A percentile compares a stretch with the other conserved stretches of the same genome.
Conservation (phyloP, 2,113 vertebrate species). For the Cheirogaleus medius region DNA sequence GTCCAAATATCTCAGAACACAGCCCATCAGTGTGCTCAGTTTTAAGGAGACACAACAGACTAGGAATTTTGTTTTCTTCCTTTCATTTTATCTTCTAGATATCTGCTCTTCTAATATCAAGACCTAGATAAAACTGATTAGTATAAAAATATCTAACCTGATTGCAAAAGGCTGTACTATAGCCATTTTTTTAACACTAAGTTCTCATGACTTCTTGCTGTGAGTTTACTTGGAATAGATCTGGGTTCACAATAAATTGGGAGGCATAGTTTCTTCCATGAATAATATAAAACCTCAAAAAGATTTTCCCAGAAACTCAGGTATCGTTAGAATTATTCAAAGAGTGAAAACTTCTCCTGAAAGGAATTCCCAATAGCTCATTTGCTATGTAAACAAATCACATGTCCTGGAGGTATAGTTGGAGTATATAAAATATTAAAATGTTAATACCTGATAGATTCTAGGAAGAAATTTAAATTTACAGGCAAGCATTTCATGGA, state of each 20-base stretch:
- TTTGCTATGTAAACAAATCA: slow-evolving; percentile 71
- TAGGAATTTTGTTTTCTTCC: background rate
- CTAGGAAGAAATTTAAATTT: slow-evolving; percentile 53
- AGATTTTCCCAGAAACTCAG: slow-evolving; percentile 35
- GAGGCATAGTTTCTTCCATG: background rate
- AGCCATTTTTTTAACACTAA: background rate
- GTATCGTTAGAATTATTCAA: slow-evolving; percentile 49
- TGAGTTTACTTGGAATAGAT: slow-evolving; percentile 33
- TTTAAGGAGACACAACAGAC: background rate
- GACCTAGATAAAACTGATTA: background rate
- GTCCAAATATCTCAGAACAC: background rate
- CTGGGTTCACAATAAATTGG: slow-evolving; percentile 21
- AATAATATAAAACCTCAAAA: slow-evolving; percentile 68
- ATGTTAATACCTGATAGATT: slow-evolving; percentile 47
- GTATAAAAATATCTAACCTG: background rate
- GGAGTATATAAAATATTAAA: slow-evolving; percentile 62
- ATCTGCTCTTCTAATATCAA: background rate
- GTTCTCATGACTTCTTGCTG: background rate
- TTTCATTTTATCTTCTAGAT: background rate
- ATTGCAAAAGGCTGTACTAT: background rate
- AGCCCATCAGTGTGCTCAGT: background rate
- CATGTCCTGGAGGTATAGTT: slow-evolving; percentile 63
- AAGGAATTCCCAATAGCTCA: slow-evolving; percentile 51
- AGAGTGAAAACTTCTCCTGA: slow-evolving; percentile 56
- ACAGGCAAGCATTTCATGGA: slow-evolving; percentile 47